Conservation (phyloP, 53 echinoderm and acorn worm genomes). For the Echinometra lucunter region DNA sequence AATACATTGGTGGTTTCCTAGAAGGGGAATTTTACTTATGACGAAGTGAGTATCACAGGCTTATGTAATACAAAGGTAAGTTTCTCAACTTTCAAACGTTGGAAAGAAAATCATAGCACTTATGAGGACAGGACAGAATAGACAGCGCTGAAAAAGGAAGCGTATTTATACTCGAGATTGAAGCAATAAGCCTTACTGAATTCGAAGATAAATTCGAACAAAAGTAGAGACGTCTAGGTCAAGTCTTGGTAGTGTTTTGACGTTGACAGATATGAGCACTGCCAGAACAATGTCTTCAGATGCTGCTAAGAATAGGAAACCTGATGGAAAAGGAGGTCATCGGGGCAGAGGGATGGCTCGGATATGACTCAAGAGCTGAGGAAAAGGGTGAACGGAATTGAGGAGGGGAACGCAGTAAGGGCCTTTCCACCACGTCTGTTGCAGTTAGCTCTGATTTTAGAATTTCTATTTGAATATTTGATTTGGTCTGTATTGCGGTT, state of each 20-base stretch:
- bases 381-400: background rate
- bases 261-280: slow-evolving; percentile 7
- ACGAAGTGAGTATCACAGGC: no score
- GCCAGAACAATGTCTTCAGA: background rate
- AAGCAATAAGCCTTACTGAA: background rate
- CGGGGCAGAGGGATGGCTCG: slow-evolving; percentile 28
- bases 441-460: background rate
- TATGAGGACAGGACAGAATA: no score
- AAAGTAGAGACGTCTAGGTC: background rate
- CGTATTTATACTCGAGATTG: background rate
- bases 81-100: background rate
- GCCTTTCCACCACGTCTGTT: background rate
- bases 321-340: background rate
- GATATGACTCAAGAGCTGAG: slow-evolving; percentile 43
- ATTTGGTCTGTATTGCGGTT: background rate
- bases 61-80: background rate
- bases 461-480: no score
- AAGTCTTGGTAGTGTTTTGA: background rate
- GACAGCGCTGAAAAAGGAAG: no score
- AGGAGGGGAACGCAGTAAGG: slow-evolving; percentile 19
- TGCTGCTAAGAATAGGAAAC: slow-evolving; percentile 45
- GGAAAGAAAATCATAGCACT: no score
- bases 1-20: background rate
- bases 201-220: background rate
- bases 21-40: background rate